phyloP scores from a whole-genome alignment of 2,888 invertebrate species.

The Chrysomela aeneicollis region DNA sequence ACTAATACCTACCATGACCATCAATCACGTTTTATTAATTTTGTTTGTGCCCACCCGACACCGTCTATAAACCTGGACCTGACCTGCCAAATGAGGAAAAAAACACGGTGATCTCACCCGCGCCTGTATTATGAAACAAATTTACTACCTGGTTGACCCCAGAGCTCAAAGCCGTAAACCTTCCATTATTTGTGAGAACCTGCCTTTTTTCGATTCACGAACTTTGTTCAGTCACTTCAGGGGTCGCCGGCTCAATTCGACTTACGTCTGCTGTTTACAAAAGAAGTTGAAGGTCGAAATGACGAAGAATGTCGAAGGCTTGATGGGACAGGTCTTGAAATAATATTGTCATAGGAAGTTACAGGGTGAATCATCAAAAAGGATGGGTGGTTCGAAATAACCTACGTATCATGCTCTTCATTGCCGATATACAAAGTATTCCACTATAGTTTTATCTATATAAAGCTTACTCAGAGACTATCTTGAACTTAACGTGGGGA shows the following conservation, averaged over 20 bases:
- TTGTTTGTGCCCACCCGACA: neutral
- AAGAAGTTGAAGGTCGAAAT: constrained; percentile 39
- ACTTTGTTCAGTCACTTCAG: constrained; percentile 39
- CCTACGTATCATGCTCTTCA: too few species aligned
- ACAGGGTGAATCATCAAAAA: too few species aligned
- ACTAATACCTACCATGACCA: constrained; percentile 2
- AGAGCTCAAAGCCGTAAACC: constrained; percentile 1
- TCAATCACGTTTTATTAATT: constrained; percentile 15
- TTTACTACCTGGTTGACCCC: constrained; percentile 20
- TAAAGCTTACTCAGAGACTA: too few species aligned
- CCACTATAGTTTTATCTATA: too few species aligned
- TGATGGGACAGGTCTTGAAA: neutral
- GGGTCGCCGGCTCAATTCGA: constrained; percentile 27
- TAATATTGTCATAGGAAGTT: constrained; percentile 3
- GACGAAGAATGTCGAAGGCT: constrained; percentile 10
- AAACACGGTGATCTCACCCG: constrained; percentile 7
- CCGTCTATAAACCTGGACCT: constrained; percentile 4
- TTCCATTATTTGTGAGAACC: constrained; percentile 19
- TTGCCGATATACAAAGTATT: too few species aligned
- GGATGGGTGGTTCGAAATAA: too few species aligned
- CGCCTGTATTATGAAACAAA: constrained; percentile 13
- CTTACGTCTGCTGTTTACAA: constrained; percentile 35
- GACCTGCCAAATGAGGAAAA: constrained; percentile 14
- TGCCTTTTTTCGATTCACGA: constrained; percentile 30
- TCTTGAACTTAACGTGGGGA: too few species aligned